Evolutionary conservation across 2,113 vertebrate genomes (phyloP).

Genomic region (Miniopterus natalensis): DNA sequence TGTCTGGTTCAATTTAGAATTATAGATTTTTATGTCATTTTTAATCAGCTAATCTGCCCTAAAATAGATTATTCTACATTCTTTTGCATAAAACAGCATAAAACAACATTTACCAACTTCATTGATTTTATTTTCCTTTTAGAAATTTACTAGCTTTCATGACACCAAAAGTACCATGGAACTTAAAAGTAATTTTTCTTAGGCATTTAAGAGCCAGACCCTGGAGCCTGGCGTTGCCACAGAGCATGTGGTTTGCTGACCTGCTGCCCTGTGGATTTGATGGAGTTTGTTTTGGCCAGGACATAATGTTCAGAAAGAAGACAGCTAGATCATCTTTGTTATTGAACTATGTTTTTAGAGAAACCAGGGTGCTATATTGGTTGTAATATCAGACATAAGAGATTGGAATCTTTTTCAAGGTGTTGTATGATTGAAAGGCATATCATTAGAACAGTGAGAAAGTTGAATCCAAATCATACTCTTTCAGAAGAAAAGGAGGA

Average conservation of each 20-base stretch:
- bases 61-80: constrained; percentile 9
- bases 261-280: neutral
- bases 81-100: neutral
- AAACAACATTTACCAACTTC: neutral
- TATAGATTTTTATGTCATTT: neutral
- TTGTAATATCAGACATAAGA: constrained; percentile 15
- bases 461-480: neutral
- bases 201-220: neutral
- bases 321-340: neutral
- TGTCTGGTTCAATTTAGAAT: constrained; percentile 33
- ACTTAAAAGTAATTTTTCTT: neutral
- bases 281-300: neutral
- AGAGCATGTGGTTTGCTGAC: neutral
- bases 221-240: neutral
- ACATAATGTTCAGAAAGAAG: neutral
- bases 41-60: neutral
- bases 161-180: neutral
- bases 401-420: neutral
- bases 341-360: neutral
- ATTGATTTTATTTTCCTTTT: neutral
- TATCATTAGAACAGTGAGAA: neutral
- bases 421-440: neutral
- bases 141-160: constrained; percentile 2
- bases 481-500: constrained; percentile 19
- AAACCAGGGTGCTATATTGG: neutral